Evolutionary conservation across 2,797 vertebrate genomes (phyloP), one percentile per base, ranked within the genome.

Genomic region (Falco cherrug): DNA sequence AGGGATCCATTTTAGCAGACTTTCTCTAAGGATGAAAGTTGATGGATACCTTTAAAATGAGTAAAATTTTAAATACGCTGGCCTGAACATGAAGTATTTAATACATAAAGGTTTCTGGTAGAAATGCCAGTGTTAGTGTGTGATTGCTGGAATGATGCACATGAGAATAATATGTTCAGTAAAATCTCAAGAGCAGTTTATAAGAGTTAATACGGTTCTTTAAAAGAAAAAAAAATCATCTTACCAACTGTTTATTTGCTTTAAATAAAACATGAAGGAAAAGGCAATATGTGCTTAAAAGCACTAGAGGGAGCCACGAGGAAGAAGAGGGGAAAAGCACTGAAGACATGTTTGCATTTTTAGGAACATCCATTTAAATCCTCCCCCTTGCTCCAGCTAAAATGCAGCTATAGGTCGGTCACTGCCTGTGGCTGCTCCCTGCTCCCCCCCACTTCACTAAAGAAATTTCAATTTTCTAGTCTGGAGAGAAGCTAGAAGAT

Each of bases 261-360:
- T 71, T 60, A 78, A 73, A 37, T 50, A 20, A 39, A 61, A 31
- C 26, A 22, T 54, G 54, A 75, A 39, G 31, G 51, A 53, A 86
- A 78, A 88, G 39, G 39, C 76, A 18, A 2, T 71, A 15, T 69
- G 16, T 60, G 15, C 59, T 76, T 54, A 31, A 56, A 56, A 70
- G 53, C 96, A 8, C 94, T 97, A 97, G 96, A 91, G 95, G 97
- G 95, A 96, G 95, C 95, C 56, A 59, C 59, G 76, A 87, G 69
- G 86, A 87, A 89, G 75, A 93, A 67, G 54, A 87, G 89, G 53
- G 50, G n/a, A 20, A 75, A 75, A 78, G 33, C 2, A 0, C 5
- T 45, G 31, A 84, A 65, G 65, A 41, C 22, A 4, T n/a, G 11
- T 56, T 74, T 71, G 43, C 61, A 33, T 87, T 95, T 89, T 89